Percentiles rank a stretch among this genome's conserved stretches.
These are phyloP conservation scores for Panopea generosa DNA, from an alignment of 2,888 invertebrate species.

Conservation along the genomic window DNA sequence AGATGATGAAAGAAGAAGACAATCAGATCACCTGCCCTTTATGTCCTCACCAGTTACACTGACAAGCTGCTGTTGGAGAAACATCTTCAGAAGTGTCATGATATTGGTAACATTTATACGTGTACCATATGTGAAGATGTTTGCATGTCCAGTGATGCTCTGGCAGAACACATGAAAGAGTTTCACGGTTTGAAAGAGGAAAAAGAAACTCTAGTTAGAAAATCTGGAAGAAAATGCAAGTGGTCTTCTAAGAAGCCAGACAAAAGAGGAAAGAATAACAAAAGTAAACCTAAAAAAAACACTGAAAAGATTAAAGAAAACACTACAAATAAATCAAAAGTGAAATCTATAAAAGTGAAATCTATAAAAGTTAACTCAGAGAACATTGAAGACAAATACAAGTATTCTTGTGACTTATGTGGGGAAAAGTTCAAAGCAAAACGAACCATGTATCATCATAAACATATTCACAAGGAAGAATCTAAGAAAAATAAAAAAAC, in stretches of 20 bases:
- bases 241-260: conserved; percentile 20
- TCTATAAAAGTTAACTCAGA: background rate
- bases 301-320: background rate
- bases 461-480: conserved; percentile 41
- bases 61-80: conserved; percentile 35
- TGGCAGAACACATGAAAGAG: conserved; percentile 39
- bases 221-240: conserved; percentile 36
- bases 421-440: conserved; percentile 60
- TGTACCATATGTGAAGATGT: conserved; percentile 59
- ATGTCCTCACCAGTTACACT: conserved; percentile 40
- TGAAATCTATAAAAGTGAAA: background rate
- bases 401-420: conserved; percentile 53
- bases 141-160: conserved; percentile 58
- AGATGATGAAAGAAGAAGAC: background rate
- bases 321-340: background rate
- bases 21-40: conserved; percentile 36
- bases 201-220: background rate
- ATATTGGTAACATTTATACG: conserved; percentile 64
- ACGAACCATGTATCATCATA: conserved; percentile 60
- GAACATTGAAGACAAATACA: background rate
- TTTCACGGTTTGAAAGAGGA: conserved; percentile 12
- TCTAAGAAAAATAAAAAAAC: too few species aligned
- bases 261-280: background rate
- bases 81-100: conserved; percentile 55
- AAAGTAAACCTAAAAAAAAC: background rate